Base-by-base conservation (phyloP, 2,888 invertebrate genomes). In the Cotesia congregata region DNA sequence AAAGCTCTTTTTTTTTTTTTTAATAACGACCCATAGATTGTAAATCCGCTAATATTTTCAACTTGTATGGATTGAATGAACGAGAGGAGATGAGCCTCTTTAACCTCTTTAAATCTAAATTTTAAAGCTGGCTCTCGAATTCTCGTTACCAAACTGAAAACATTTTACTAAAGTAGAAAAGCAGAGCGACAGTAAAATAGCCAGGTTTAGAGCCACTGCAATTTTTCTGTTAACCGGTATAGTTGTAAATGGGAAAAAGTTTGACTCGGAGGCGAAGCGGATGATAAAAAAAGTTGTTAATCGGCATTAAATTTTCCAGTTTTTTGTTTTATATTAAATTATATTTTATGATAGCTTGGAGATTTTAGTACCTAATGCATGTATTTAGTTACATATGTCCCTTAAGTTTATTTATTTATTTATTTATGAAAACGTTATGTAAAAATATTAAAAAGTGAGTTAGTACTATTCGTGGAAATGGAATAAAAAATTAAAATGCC, bases 51-150 rank as follows among this genome's bases (percentile, higher is more conserved):
- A 39, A 39, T 67, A 67, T 12, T 50, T 12, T 67, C 30, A n/a
- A 38, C 6, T 12, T 71, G 71, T 61, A 39, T 71, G 7, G 6
- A 30, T 60, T 71, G 20, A 71, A 61, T 30, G 59, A 30, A 20
- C 30, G 67, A 74, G 6, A 50, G 50, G 12, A 50, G 50, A 50
- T 50, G 50, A 50, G 50, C 50, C 12, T 50, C 68, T 67, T 74
- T 74, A 74, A 68, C 50, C 12, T 50, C 74, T 67, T 74, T 74
- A 74, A 68, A 74, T 74, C 74, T 68, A 38, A 60, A 40, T 68
- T 59, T 20, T 40, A 74, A 67, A 40, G 74, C 74, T 74, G 62
- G 68, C 74, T 74, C 65, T 50, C 69, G 50, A 38, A 70, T 75
- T 69, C 65, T 70, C 67, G 60, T 61, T 60, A 59, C 39, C 50